Evolutionary conservation across 2,888 invertebrate species (phyloP).

Genomic region (Volucella bombylans): DNA sequence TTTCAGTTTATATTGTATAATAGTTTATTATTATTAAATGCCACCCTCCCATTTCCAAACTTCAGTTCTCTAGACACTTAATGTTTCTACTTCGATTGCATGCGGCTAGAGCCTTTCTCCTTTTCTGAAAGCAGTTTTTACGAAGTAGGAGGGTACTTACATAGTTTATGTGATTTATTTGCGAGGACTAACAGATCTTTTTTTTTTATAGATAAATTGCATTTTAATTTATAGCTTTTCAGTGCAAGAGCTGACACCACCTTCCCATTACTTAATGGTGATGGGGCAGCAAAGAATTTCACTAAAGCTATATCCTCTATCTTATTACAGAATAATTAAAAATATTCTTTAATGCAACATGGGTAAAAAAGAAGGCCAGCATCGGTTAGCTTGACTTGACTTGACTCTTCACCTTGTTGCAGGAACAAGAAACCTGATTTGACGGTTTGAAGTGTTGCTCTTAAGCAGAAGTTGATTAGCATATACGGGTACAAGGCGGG

Average conservation of each 20-base stretch:
- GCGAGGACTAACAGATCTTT: conserved; percentile 37
- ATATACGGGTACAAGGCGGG: conserved; percentile 60
- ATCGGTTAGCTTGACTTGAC: not conserved
- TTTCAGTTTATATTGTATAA: conserved; percentile 48
- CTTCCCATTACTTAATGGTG: not conserved
- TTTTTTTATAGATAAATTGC: conserved; percentile 39
- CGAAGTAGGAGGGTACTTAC: conserved; percentile 11
- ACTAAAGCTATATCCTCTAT: not conserved
- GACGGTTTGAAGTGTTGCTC: conserved; percentile 19
- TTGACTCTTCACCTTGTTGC: not conserved
- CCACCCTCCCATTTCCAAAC: conserved; percentile 20
- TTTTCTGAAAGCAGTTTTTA: conserved; percentile 22
- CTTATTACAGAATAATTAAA: conserved; percentile 33
- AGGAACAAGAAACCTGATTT: conserved; percentile 10
- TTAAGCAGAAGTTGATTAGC: conserved; percentile 50
- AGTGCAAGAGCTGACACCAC: conserved; percentile 24
- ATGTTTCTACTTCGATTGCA: not conserved
- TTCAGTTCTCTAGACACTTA: conserved; percentile 11
- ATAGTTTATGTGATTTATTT: conserved; percentile 30
- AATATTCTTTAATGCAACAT: conserved; percentile 1
- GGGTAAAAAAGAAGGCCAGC: not conserved
- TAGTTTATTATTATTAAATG: conserved; percentile 36
- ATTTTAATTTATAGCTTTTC: conserved; percentile 52
- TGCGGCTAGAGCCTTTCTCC: conserved; percentile 31
- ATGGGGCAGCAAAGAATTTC: not conserved